Evolutionary conservation across 30 jellyfish, hydroid and myxozoan species (phyloP).

Genomic region (Kudoa iwatai): DNA sequence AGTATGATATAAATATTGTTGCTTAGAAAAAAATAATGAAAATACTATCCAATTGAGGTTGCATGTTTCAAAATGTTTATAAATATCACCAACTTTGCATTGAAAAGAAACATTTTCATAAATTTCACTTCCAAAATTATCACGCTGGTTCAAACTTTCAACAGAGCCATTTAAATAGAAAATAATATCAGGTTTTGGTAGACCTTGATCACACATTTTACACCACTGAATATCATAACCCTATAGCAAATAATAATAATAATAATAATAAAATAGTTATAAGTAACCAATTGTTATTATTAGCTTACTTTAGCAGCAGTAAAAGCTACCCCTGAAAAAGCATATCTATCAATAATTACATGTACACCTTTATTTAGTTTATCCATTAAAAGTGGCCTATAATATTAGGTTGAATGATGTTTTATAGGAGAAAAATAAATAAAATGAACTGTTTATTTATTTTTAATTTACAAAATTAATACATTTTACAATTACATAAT

Average conservation of each 20-base stretch:
- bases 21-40: background rate
- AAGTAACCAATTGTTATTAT: background rate
- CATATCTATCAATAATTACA: slow-evolving; percentile 28
- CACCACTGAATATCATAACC: slow-evolving; percentile 36
- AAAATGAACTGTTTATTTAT: too few relatives aligned
- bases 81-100: slow-evolving; percentile 5
- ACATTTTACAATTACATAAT: too few relatives aligned
- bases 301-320: slow-evolving; percentile 25
- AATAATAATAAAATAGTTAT: background rate
- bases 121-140: slow-evolving; percentile 37
- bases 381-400: slow-evolving; percentile 3
- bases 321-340: slow-evolving; percentile 56
- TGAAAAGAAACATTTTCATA: slow-evolving; percentile 24
- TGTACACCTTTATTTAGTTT: slow-evolving; percentile 14
- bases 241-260: slow-evolving; percentile 1
- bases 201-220: slow-evolving; percentile 20
- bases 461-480: too few relatives aligned
- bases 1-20: background rate
- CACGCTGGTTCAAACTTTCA: slow-evolving; percentile 11
- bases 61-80: slow-evolving; percentile 8
- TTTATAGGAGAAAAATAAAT: too few relatives aligned
- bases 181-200: slow-evolving; percentile 30
- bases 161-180: slow-evolving; percentile 13
- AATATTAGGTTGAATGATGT: too few relatives aligned
- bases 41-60: slow-evolving; percentile 12